Evolutionary conservation across 2,113 vertebrate species (phyloP).

Genomic region (Phalacrocorax carbo): DNA sequence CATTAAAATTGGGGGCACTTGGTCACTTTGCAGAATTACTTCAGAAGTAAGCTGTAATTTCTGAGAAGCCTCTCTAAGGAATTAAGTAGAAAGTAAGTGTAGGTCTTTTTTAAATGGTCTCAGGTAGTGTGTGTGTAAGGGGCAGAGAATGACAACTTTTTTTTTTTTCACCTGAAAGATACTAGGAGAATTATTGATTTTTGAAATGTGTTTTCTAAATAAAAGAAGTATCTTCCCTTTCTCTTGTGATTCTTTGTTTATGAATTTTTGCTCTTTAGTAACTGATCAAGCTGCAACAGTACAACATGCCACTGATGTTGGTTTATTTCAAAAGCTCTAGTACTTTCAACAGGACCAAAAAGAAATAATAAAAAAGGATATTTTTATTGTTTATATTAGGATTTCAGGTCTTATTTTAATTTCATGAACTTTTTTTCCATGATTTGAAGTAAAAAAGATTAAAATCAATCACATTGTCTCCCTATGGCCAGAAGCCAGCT

Average conservation of each 20-base stretch:
- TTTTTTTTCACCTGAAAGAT: neutral
- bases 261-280: neutral
- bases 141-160: accelerated
- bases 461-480: neutral
- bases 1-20: slow-evolving; percentile 60
- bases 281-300: neutral
- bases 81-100: neutral
- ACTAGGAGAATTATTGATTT: neutral
- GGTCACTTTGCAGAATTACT: slow-evolving; percentile 53
- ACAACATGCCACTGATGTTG: neutral
- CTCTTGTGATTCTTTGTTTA: neutral
- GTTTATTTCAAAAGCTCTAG: neutral
- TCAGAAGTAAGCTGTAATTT: slow-evolving; percentile 38
- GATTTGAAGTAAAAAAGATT: neutral
- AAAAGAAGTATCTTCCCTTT: neutral
- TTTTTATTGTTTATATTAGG: neutral
- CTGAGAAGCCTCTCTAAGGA: neutral
- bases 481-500: accelerated
- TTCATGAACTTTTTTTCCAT: neutral
- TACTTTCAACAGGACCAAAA: neutral
- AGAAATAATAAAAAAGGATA: neutral
- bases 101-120: neutral
- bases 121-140: neutral
- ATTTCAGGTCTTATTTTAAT: neutral
- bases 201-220: neutral